Evolutionary conservation across 2,888 invertebrate genomes (phyloP).

Genomic region (Tinea pellionella): DNA sequence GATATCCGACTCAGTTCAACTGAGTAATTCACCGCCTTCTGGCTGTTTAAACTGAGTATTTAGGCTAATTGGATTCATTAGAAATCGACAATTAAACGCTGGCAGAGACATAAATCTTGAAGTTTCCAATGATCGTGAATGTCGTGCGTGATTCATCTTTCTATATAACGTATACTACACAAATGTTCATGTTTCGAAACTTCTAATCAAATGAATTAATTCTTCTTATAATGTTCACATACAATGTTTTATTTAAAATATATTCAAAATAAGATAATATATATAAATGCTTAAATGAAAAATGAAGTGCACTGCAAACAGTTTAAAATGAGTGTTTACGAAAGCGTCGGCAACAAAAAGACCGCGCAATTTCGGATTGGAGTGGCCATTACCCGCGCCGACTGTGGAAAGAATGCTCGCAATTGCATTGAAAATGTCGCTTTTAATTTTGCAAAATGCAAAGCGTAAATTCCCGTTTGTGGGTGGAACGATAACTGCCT

Average conservation of each 20-base stretch:
- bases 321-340: constrained; percentile 50
- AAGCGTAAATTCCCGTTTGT: constrained; percentile 61
- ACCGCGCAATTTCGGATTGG: constrained; percentile 51
- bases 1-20: constrained; percentile 26
- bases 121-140: constrained; percentile 16
- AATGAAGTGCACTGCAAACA: constrained; percentile 29
- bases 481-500: constrained; percentile 51
- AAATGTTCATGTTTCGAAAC: background rate
- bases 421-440: constrained; percentile 63
- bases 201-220: too few species aligned
- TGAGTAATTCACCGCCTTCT: constrained; percentile 30
- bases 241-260: too few species aligned
- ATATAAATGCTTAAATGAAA: constrained; percentile 9
- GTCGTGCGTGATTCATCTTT: background rate
- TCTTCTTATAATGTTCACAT: too few species aligned
- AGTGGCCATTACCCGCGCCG: constrained; percentile 62
- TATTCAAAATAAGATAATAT: background rate
- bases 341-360: constrained; percentile 27
- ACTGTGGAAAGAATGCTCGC: constrained; percentile 53
- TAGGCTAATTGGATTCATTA: constrained; percentile 45
- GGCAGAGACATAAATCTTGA: constrained; percentile 29
- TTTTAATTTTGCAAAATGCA: constrained; percentile 65
- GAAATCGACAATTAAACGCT: constrained; percentile 31
- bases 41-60: constrained; percentile 46
- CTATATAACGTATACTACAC: background rate